These are phyloP conservation scores for Eilema caniola DNA, from an alignment of 2,888 invertebrate species.

Conservation along the genomic window DNA sequence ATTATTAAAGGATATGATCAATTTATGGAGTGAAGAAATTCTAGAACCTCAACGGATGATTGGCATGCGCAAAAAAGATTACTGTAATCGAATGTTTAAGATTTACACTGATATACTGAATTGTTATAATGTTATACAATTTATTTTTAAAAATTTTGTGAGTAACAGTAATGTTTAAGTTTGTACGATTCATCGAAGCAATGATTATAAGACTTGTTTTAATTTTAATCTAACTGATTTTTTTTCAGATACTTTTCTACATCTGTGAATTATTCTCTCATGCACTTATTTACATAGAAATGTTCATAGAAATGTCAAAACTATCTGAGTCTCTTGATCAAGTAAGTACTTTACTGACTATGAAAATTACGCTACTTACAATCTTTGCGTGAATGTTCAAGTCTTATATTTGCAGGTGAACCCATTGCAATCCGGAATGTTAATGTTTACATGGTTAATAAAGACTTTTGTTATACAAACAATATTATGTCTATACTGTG, in stretches of 20 bases:
- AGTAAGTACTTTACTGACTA: background rate
- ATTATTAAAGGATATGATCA: constrained; percentile 20
- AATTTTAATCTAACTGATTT: no score
- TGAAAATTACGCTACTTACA: background rate
- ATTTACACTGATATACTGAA: constrained; percentile 4
- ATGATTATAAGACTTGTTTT: background rate
- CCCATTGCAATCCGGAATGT: background rate
- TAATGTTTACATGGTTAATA: constrained; percentile 8
- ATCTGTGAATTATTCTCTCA: constrained; percentile 2
- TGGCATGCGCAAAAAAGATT: background rate
- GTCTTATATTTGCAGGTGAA: background rate
- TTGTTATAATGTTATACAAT: constrained; percentile 3
- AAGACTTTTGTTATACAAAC: constrained; percentile 17
- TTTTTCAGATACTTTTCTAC: constrained; percentile 15
- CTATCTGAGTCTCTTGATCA: background rate
- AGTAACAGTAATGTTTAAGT: background rate
- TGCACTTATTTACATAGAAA: constrained; percentile 12
- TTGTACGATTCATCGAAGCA: background rate
- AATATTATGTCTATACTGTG: constrained; percentile 19
- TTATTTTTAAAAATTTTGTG: background rate
- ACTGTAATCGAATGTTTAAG: background rate
- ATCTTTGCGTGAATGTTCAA: background rate
- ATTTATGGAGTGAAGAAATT: constrained; percentile 23
- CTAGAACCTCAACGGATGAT: background rate
- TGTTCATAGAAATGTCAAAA: constrained; percentile 8